Evolutionary conservation across 2,113 vertebrate species (phyloP), one percentile per base, ranked within the genome.

Genomic region (Oryzias curvinotus): DNA sequence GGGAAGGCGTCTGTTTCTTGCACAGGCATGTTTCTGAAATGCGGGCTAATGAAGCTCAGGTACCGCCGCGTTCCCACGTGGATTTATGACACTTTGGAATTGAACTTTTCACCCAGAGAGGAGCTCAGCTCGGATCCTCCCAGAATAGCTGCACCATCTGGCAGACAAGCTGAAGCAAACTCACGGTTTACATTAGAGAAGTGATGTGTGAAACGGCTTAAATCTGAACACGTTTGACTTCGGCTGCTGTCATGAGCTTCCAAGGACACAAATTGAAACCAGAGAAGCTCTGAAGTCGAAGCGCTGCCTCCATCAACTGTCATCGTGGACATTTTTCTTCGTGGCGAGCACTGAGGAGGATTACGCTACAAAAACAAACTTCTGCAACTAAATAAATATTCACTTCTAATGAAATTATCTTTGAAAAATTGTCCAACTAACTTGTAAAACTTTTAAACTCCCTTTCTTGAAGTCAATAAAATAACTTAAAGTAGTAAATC

Each of bases 21-120:
- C 26, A 48, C 41, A 36, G 14, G 3, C 14, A n/a, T 21, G 18
- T 50, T 57, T 68, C 46, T 47, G 51, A 49, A 15, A 19, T 17
- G 23, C 30, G 7, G 7, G 45, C 21, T 62, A 30, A 77, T 58
- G 59, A 51, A 75, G 42, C 61, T 64, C 46, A 77, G 61, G 51
- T 69, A 68, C 56, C 1, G 52, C 50, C 45, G 50, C 68, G 60
- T 57, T 64, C 58, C 53, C 70, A 65, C 18, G 15, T 65, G 47
- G 62, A 62, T 71, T 66, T 73, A 65, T 63, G 53, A 52, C 70
- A 56, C 75, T 75, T 75, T 79, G 57, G 30, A 71, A 30, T 59
- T 82, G 78, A 85, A 84, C 83, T 84, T 80, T 80, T 83, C 74
- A 84, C 81, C 81, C 71, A 25, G 59, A 68, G 79, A 63, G 64